A percentile compares a stretch with the other conserved stretches of the same genome.
Conservation (phyloP, 2,797 vertebrate species). For the Sternarchorhynchus goeldii region DNA sequence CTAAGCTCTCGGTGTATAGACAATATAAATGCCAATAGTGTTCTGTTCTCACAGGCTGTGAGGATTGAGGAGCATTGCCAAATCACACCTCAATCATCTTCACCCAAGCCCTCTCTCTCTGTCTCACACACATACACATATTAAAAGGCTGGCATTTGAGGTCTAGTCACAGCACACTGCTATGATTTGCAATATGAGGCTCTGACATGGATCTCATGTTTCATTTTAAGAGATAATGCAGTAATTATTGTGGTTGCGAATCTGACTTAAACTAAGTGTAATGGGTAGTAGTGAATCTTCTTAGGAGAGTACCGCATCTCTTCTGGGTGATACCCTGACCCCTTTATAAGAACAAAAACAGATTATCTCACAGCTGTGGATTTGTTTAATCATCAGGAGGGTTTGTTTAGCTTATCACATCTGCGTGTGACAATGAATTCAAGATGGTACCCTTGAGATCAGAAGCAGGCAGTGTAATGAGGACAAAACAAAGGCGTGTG, state of each 20-base stretch:
- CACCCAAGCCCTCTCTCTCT: neutral
- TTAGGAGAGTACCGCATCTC: slow-evolving; percentile 11
- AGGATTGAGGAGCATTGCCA: neutral
- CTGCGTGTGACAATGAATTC: slow-evolving; percentile 45
- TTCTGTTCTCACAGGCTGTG: too few relatives aligned
- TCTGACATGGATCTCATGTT: neutral
- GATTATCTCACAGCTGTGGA: slow-evolving; percentile 27
- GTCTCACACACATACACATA: neutral
- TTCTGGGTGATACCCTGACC: slow-evolving; percentile 1
- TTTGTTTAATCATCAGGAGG: slow-evolving; percentile 45
- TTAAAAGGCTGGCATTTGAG: neutral
- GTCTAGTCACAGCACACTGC: neutral
- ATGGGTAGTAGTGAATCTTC: neutral
- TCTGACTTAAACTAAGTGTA: neutral
- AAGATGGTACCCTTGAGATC: slow-evolving; percentile 27
- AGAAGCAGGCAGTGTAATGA: slow-evolving; percentile 5
- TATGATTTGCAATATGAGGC: neutral
- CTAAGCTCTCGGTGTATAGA: neutral
- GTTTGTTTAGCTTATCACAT: slow-evolving; percentile 46
- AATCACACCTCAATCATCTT: neutral
- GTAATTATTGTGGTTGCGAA: neutral
- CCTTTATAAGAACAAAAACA: slow-evolving; percentile 43
- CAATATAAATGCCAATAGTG: neutral
- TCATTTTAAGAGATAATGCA: neutral
- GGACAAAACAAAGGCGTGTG: slow-evolving; percentile 30